Evolutionary conservation across 2,888 invertebrate genomes (phyloP).

Genomic region (Theodoxus fluviatilis): DNA sequence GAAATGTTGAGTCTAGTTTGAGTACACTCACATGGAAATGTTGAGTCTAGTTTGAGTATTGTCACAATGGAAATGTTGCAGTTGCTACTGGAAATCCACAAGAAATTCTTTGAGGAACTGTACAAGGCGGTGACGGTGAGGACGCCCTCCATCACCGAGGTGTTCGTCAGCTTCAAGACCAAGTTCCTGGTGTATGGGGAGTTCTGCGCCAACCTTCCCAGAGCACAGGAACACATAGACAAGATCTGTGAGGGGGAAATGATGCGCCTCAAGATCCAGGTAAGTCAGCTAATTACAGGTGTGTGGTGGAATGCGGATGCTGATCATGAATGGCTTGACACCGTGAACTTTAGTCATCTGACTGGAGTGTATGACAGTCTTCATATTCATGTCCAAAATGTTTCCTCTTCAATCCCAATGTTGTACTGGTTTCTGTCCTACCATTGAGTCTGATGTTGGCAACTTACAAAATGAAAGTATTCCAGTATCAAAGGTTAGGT

Average conservation of each 20-base stretch:
- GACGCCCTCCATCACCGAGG: slow-evolving; percentile 42
- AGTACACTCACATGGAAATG: no score
- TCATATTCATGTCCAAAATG: no score
- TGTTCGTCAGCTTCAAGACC: slow-evolving; percentile 87
- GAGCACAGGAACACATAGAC: slow-evolving; percentile 86
- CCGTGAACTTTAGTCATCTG: neutral
- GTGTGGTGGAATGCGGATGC: neutral
- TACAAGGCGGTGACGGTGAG: slow-evolving; percentile 67
- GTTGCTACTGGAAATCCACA: slow-evolving; percentile 87
- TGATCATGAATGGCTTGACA: neutral
- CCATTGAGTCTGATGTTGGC: no score
- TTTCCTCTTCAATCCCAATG: no score
- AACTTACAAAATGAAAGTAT: no score
- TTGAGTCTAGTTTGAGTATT: no score
- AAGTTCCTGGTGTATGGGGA: slow-evolving; percentile 91
- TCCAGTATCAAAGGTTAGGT: no score
- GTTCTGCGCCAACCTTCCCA: slow-evolving; percentile 92
- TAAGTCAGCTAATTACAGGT: slow-evolving; percentile 30
- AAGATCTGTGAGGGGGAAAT: slow-evolving; percentile 72
- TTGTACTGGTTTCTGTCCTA: no score
- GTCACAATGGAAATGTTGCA: slow-evolving; percentile 59
- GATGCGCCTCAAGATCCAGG: slow-evolving; percentile 58
- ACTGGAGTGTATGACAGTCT: no score
- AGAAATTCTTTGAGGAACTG: slow-evolving; percentile 82
- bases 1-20: no score